Evolutionary conservation across 2,888 invertebrate genomes (phyloP).

Genomic region (Hoplodrina blanda): DNA sequence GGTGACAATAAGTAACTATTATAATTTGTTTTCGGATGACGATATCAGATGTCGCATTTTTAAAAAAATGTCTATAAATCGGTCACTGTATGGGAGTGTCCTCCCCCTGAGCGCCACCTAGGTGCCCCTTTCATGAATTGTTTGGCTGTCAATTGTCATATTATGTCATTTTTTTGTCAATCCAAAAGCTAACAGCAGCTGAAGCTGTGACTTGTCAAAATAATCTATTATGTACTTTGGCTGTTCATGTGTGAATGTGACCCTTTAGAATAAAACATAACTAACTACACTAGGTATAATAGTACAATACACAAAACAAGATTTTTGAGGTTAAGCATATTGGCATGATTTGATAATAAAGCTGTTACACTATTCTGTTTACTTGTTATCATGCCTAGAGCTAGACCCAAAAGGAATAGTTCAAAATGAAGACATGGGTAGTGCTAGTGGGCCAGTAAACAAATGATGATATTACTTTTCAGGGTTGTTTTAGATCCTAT

Average conservation of each 20-base stretch:
- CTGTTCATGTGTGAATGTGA: background rate
- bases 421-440: slow-evolving; percentile 12
- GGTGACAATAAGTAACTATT: too few species aligned
- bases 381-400: background rate
- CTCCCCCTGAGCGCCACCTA: too few species aligned
- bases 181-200: too few species aligned
- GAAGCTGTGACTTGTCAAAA: background rate
- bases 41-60: too few species aligned
- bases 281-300: background rate
- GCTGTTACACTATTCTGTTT: background rate
- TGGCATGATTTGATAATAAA: background rate
- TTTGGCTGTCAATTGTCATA: too few species aligned
- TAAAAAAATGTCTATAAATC: too few species aligned
- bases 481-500: background rate
- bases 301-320: background rate
- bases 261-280: background rate
- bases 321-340: background rate
- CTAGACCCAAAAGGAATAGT: background rate
- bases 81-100: too few species aligned
- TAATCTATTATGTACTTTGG: background rate
- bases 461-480: background rate
- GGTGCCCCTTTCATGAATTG: too few species aligned
- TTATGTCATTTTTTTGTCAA: too few species aligned
- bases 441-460: slow-evolving; percentile 2
- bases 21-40: too few species aligned